Base-by-base conservation (phyloP, 2,888 invertebrate species). In the Oxycera nigricornis region DNA sequence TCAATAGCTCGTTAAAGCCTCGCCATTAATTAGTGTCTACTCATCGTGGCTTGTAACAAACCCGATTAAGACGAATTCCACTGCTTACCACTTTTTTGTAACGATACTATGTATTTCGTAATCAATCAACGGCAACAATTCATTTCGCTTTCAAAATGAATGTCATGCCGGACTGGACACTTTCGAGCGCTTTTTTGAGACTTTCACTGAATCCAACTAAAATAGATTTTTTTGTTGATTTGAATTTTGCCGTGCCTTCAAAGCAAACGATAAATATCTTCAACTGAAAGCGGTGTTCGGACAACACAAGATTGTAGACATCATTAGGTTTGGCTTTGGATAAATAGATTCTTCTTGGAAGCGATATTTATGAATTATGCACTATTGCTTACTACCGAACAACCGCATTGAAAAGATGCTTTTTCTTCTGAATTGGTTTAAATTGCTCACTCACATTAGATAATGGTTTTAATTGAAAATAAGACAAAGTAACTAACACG, bases 121-220 rank as follows among this genome's bases (percentile, higher is more conserved):
- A 55, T 22, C 52, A 20, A 24, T 24, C 22, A 55, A 55, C 52
- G 24, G 24, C 7, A 55, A 55, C 52, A 55, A 55, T 4, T 22
- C 17, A 14, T 3, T 46, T 46, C 17, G 4, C 46, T 14, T 46
- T 7, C 3, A 11, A 46, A 46, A 46, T 11, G 46, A 11, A 2
- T 46, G 46, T 20, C 20, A 55, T 55, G 52, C 52, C 11, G 52
- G 11, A 55, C 22, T 55, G 52, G 52, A 55, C 52, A 55, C 52
- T 20, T 55, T 55, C 52, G 17, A 24, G 22, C 17, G 52, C 24
- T 3, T 55, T 55, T 55, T 46, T 46, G 3, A 55, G 3, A 55
- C 52, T 55, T 55, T 55, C 52, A 55, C 52, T 55, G 52, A 55
- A 55, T 55, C 52, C 17, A 46, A 55, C 17, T 55, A 55, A 55